Evolutionary conservation across 1,140 invertebrate genomes (phyloP), one percentile per base, ranked within the genome.

Genomic region (Scaptodrosophila lebanonensis): DNA sequence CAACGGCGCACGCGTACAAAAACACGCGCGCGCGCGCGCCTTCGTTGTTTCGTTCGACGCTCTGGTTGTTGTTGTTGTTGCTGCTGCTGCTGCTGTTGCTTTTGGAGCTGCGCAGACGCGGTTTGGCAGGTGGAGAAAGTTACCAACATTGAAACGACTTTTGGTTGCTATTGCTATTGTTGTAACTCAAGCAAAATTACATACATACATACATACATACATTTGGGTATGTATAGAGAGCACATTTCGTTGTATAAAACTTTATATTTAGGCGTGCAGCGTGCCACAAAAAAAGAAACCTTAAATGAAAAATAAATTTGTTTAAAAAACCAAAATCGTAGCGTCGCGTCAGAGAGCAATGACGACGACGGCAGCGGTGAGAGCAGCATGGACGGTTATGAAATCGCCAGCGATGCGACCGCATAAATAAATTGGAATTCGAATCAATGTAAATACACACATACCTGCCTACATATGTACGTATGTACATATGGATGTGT

Each of bases 131-230:
- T 68, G 69, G 75, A 82, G 75, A 82, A 82, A 82, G 75, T 82
- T 82, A 72, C 67, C 73, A 79, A 54, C 75, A 79, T 79, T 77
- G 75, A 79, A 79, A 69, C 73, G 67, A 82, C 75, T 77, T 73
- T 77, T 73, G 73, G 53, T 48, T 67, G 61, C 61, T 57, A 66
- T 77, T 71, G 73, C 72, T 79, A 9, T 38, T 13, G 56, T 53
- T 56, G 71, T 53, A 65, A 63, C 44, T 50, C 53, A 64, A 65
- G 45, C 53, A 49, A 62, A 44, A 35, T 44, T 42, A 62, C 56
- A 56, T 43, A 48, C 50, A 32, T 25, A 27, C 33, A 40, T 8
- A 63, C 11, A 42, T 12, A 22, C 39, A 53, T 56, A 50, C 12
- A n/a, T 33, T 8, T 38, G 6, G 7, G 13, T 38, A 15, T 38